Evolutionary conservation across 2,888 invertebrate species (phyloP), one percentile per base, ranked within the genome.

Genomic region (Mystacides longicornis): DNA sequence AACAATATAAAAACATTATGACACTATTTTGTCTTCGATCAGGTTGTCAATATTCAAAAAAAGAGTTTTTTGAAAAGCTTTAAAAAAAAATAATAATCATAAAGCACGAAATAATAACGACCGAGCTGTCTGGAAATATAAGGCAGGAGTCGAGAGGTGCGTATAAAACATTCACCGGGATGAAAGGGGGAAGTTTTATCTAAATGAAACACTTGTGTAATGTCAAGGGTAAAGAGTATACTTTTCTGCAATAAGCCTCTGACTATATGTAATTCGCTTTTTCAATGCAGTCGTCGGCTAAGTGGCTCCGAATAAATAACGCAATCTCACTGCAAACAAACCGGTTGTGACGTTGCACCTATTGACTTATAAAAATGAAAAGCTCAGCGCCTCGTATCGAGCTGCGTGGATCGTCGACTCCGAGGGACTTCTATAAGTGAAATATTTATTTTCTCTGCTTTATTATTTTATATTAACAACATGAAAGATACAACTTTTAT

Each of bases 251-350:
- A 7, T n/a, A 37, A 37, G 16, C 14, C 37, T 37, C 14, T 3
- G 16, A 37, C 37, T 14, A 37, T 16, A 37, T 14, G n/a, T n/a
- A 14, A 37, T 37, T 37, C 14, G 46, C 20, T 46, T 16, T 46
- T 19, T 9, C 20, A 9, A 19, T 18, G 19, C 20, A 23, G 23
- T n/a, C n/a, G 48, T 22, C 23, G 22, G n/a, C 23, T 37, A 52
- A 56, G 56, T 47, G 47, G 42, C 42, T 48, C 50, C 54, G 53
- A 55, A 59, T 59, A 59, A 59, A 59, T 59, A 59, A 57, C 49
- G 59, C 56, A 59, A 59, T 59, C 59, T 57, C 54, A 27, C 54
- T 23, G 52, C 49, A 27, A 52, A 49, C 50, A 43, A 45, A 51
- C 56, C 51, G 59, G 51, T 59, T 48, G 52, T 11, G 47, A 37